Evolutionary conservation across 2,888 invertebrate genomes (phyloP).

Genomic region (Caenorhabditis afra): DNA sequence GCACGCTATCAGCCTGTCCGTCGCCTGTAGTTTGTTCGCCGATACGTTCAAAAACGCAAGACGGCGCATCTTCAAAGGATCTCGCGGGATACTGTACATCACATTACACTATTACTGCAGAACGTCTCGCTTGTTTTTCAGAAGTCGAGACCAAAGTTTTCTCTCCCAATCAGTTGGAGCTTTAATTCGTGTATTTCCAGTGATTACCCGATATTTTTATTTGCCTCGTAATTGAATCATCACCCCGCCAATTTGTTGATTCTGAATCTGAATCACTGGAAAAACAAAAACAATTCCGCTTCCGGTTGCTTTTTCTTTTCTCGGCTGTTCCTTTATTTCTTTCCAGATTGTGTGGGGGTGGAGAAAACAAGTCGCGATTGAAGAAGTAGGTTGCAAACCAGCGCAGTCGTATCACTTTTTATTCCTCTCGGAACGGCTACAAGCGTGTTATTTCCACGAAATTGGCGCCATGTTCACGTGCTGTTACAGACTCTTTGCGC

Average conservation of each 20-base stretch:
- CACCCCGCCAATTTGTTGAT: conserved; percentile 18
- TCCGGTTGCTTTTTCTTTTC: background rate
- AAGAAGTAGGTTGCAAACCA: conserved; percentile 40
- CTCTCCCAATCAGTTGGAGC: conserved; percentile 1
- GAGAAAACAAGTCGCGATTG: conserved; percentile 12
- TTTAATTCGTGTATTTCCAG: conserved; percentile 34
- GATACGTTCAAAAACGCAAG: too few species aligned
- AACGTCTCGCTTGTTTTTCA: background rate
- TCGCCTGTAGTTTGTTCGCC: conserved; percentile 16
- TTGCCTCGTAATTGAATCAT: conserved; percentile 42
- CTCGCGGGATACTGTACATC: too few species aligned
- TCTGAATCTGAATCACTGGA: conserved; percentile 10
- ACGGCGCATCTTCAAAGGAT: too few species aligned
- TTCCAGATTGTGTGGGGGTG: background rate
- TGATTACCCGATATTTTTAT: conserved; percentile 17
- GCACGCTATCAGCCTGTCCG: background rate
- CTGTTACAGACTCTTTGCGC: too few species aligned
- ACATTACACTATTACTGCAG: background rate
- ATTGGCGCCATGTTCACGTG: too few species aligned
- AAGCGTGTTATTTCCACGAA: conserved; percentile 32
- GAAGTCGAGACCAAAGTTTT: background rate
- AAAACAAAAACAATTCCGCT: conserved; percentile 2
- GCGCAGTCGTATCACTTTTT: conserved; percentile 29
- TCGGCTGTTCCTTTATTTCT: background rate
- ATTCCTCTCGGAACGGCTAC: conserved; percentile 1